Evolutionary conservation across 53 echinoderm and acorn worm species (phyloP), one percentile per base, ranked within the genome.

Genomic region (Patiria pectinifera): DNA sequence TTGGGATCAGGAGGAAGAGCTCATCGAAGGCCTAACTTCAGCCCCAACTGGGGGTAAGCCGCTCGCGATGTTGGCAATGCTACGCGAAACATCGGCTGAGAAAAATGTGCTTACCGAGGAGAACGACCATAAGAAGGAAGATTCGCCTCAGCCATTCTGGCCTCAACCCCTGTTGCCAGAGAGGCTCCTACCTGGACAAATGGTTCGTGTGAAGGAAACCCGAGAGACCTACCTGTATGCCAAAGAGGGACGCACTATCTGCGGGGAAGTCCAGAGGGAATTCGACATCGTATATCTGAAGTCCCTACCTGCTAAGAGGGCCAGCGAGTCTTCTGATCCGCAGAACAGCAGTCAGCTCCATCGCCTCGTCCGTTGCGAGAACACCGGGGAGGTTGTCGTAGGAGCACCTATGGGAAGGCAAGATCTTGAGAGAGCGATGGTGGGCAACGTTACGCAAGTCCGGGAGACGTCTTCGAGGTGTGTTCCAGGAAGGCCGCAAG

Each of bases 201-300:
- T 53, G 35, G 59, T 59, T 23, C 77, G 58, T 12, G 15, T 87
- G 0, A 76, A 16, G 13, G 87, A 87, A 53, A 76, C 76, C 14
- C 22, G 87, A 43, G 87, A 87, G 11, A 87, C 76, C 13, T 87
- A 76, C 76, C 58, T 87, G 59, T 87, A 76, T 76, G 87, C 59
- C 22, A 58, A 48, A 24, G 75, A 87, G 24, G 58, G 87, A 21
- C 49, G 75, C 15, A 87, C 87, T 7, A 87, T 87, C 23, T 87
- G 87, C 14, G 77, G 76, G 2, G 87, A 87, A 0, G 47, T 87
- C 13, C 23, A 87, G 87, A 9, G 77, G 0, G 87, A 87, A 3
- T 87, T 48, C 1, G 49, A 87, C 48, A 18, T 71, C 10, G 75
- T 87, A 4, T 87, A 58, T 76, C 60, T 87, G 11, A 48, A 11